These are phyloP conservation scores for Scomber scombrus DNA, from an alignment of 2,113 vertebrate genomes.

Conservation along the genomic window DNA sequence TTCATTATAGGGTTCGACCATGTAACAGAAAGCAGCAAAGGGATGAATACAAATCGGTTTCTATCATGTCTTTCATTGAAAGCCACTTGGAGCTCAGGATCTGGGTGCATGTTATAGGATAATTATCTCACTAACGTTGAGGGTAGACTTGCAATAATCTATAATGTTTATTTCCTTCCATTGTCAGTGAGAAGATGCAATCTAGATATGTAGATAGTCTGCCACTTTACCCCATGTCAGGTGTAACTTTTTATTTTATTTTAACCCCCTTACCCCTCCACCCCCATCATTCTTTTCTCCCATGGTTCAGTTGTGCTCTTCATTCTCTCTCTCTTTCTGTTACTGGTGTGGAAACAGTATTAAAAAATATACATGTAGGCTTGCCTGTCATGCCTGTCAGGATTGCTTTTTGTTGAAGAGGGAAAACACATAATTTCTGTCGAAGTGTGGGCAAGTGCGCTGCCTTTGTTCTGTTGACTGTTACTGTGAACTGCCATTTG, in stretches of 20 bases:
- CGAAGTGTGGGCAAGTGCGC: background rate
- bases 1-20: constrained; percentile 20
- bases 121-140: constrained; percentile 19
- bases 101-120: constrained; percentile 5
- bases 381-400: constrained; percentile 33
- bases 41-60: constrained; percentile 50
- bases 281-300: constrained; percentile 5
- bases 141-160: constrained; percentile 5
- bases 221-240: background rate
- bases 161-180: constrained; percentile 1
- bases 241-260: background rate
- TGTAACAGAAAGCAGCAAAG: background rate
- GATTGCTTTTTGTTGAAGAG: constrained; percentile 32
- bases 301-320: constrained; percentile 3
- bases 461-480: constrained; percentile 42
- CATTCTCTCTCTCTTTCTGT: background rate
- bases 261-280: too few species aligned
- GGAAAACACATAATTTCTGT: constrained; percentile 19
- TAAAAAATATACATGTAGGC: constrained; percentile 6
- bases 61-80: constrained; percentile 15
- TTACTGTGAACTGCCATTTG: constrained; percentile 53
- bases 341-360: constrained; percentile 15
- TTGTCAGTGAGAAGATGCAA: background rate
- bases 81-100: constrained; percentile 3
- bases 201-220: background rate